Percentiles rank a stretch among this genome's conserved stretches.
Conservation (phyloP, 2,113 vertebrate genomes). For the Macrotis lagotis region DNA sequence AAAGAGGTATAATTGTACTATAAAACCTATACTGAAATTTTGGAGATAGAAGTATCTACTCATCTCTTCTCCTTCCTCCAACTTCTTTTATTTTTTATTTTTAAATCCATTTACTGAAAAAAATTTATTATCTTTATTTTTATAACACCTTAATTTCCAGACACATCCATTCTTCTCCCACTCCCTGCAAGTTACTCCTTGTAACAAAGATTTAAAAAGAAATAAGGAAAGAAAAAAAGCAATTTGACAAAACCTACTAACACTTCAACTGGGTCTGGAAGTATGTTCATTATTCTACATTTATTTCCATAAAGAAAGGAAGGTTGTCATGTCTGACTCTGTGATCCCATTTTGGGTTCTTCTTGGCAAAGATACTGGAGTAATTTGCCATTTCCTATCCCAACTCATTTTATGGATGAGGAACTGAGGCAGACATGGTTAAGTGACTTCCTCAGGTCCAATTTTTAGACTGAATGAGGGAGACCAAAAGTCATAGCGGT, state of each 20-base stretch:
- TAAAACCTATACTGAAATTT: neutral
- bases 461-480: neutral
- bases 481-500: neutral
- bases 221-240: neutral
- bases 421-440: too few species aligned
- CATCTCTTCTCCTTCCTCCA: neutral
- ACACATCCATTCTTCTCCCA: neutral
- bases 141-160: neutral
- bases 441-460: neutral
- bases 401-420: neutral
- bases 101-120: neutral
- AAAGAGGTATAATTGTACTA: neutral
- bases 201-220: neutral
- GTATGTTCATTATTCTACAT: neutral
- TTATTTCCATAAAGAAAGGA: neutral
- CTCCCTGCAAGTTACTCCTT: neutral
- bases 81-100: neutral
- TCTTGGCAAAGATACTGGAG: neutral
- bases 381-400: neutral
- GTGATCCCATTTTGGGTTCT: neutral
- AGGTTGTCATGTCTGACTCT: too few species aligned
- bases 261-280: neutral
- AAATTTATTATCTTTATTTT: neutral
- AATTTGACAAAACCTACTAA: neutral
- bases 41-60: neutral